phyloP scores from a whole-genome alignment of 2,113 vertebrate genomes.

The Galeopterus variegatus region DNA sequence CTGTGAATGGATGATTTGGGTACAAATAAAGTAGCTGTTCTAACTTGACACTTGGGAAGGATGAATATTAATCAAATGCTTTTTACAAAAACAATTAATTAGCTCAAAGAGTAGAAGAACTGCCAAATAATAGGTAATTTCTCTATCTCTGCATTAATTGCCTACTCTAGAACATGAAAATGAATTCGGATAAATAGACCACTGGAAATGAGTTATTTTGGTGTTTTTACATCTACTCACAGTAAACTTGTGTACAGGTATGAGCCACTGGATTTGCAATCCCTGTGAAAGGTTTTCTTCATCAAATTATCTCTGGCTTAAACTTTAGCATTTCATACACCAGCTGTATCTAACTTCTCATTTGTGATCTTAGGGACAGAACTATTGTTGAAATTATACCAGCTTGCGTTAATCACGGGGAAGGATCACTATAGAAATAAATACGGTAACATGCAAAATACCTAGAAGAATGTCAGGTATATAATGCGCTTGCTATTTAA shows the following conservation, averaged over 20 bases:
- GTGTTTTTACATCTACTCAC: neutral
- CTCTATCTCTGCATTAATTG: neutral
- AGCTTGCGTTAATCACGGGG: neutral
- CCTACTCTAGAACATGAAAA: neutral
- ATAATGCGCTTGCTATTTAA: neutral
- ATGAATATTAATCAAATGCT: neutral
- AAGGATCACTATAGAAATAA: neutral
- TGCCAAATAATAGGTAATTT: neutral
- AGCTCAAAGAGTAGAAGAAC: neutral
- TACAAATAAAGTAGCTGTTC: neutral
- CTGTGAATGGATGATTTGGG: neutral
- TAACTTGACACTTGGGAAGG: slow-evolving; percentile 32
- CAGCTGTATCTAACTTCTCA: neutral
- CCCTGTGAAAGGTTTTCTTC: neutral
- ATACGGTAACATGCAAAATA: neutral
- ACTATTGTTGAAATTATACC: neutral
- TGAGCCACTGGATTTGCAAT: neutral
- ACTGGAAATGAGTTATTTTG: neutral
- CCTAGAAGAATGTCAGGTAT: neutral
- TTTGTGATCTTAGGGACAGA: slow-evolving; percentile 48
- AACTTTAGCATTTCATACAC: neutral
- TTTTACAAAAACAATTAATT: neutral
- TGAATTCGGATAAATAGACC: neutral
- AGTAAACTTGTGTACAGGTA: neutral
- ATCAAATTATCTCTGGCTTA: neutral